phyloP scores from a whole-genome alignment of 1,140 invertebrate species.

The Scaptomyza pallida region DNA sequence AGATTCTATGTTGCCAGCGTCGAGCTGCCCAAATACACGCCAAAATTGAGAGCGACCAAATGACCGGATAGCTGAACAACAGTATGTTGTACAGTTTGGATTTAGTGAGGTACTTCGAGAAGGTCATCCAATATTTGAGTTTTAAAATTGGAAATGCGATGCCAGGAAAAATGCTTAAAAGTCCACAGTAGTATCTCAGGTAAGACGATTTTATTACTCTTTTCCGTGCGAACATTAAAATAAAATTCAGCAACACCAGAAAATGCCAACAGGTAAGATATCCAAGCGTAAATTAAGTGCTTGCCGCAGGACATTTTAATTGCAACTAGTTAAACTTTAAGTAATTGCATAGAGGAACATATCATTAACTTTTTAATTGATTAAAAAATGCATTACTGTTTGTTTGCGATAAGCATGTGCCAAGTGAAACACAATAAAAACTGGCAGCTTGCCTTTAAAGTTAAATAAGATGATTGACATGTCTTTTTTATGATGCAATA shows the following conservation, averaged over 20 bases:
- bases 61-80: not conserved
- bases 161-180: not conserved
- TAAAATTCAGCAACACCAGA: not conserved
- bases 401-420: not conserved
- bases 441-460: too few relatives aligned
- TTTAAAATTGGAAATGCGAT: too few relatives aligned
- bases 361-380: not conserved
- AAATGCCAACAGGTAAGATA: not conserved
- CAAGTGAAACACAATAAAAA: too few relatives aligned
- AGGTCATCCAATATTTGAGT: not conserved
- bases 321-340: not conserved
- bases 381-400: too few relatives aligned
- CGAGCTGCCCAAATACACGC: conserved; percentile 12
- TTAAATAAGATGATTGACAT: too few relatives aligned
- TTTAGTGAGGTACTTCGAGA: not conserved
- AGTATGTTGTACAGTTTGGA: not conserved
- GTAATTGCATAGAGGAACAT: too few relatives aligned
- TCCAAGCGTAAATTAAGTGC: not conserved
- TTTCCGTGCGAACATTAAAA: not conserved
- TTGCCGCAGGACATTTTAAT: not conserved
- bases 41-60: not conserved
- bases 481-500: too few relatives aligned
- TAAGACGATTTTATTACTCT: not conserved
- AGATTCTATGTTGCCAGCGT: conserved; percentile 24
- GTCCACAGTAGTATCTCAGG: not conserved